Evolutionary conservation across 2,113 vertebrate species (phyloP), one percentile per base, ranked within the genome.

Genomic region (Rynchops niger): DNA sequence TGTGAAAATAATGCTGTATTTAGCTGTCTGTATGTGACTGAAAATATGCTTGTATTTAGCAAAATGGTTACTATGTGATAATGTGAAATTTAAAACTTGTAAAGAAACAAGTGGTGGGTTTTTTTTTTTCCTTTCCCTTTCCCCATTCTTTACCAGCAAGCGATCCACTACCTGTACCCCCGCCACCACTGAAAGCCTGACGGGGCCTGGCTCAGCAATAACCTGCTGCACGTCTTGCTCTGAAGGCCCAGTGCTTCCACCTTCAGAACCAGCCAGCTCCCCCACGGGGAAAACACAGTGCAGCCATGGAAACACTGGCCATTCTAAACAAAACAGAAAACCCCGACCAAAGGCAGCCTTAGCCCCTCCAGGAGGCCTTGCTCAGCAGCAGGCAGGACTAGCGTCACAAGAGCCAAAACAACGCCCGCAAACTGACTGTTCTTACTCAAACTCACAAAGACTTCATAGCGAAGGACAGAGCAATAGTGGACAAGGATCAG

Each of bases 11-110:
- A 95, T 66, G 97, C 98, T 98, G 98, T 98, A 98, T 98, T 98
- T 98, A 98, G 98, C 98, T 98, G 97, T 98, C 98, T 98, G 96
- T 98, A 98, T 85, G 98, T 98, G 98, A 98, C 98, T 98, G 97
- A 96, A 98, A 98, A 97, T 87, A 97, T 98, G 98, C 98, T 97
- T 98, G 98, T 99, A 98, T 97, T 98, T 98, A 98, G 98, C 98
- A 98, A 98, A 97, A 97, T 88, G 95, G 94, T 98, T 98, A 97
- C 98, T 94, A 91, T 18, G 98, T 98, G 97, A 98, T 97, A 93
- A 87, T 96, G 97, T 98, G 97, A 98, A 96, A 98, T 98, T 97
- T 95, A 94, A 98, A 97, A 96, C 97, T 97, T 98, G 95, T 98
- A 96, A 97, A 96, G 91, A 96, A 93, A 91, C 67, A 61, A 61